Evolutionary conservation across 53 echinoderm and acorn worm genomes (phyloP), one percentile per base, ranked within the genome.

Genomic region (Echinarachnius parma): DNA sequence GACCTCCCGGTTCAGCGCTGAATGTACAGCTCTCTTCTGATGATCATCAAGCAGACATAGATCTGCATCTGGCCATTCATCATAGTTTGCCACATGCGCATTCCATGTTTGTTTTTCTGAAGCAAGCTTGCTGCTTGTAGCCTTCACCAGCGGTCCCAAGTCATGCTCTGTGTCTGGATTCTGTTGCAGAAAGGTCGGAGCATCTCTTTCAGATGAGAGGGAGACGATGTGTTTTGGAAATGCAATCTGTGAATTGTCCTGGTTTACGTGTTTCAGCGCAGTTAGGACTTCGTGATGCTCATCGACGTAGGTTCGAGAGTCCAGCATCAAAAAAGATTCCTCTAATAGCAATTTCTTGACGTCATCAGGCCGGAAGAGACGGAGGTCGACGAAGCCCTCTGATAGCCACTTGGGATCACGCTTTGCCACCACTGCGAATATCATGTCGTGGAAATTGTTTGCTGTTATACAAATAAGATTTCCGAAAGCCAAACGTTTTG

Each of bases 291-390:
- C 87, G 11, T 87, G 64, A 28, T 87, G 91, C 4, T 91, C 96
- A 56, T 91, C 96, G 49, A 96, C 86, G 78, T 84, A 91, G 14
- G 87, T 81, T 21, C 78, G 34, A 1, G 95, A 81, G 55, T 94
- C 95, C 3, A 84, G 75, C 95, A 94, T 94, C 25, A 60, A 32
- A 48, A 81, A 94, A 22, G 72, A 37, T 20, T 28, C 4, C 32
- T 62, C 59, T 1, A 78, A 57, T 7, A 63, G 16, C 16, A 76
- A 46, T 9, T 62, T 20, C 11, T 37, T 42, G 2, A 66, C 26
- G 46, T 78, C 67, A 25, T 64, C 54, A 2, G 61, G 23, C 16
- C 52, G 31, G 24, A 82, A 56, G 30, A 92, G 76, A 9, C 62
- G 63, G 9, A 92, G 25, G 35, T 82, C 82, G 2, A 88, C 49